These are phyloP conservation scores for Anthonomus grandis DNA, from an alignment of 1,140 invertebrate genomes.

Conservation along the genomic window DNA sequence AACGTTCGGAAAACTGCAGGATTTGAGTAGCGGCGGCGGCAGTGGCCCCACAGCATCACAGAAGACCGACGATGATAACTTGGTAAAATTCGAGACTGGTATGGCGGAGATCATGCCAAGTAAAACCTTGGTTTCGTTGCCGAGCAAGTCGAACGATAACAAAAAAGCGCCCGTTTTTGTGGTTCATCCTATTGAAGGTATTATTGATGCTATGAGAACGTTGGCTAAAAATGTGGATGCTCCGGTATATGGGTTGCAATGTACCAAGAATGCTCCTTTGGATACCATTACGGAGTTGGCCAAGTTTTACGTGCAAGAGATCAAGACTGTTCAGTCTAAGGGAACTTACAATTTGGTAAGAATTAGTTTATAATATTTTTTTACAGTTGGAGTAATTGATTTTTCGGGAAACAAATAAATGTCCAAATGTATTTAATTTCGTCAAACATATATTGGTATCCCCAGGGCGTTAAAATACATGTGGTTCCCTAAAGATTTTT, in stretches of 20 bases:
- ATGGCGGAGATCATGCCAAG: constrained; percentile 60
- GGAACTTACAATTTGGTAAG: constrained; percentile 76
- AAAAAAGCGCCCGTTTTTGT: constrained; percentile 53
- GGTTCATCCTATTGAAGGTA: constrained; percentile 89
- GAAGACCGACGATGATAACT: constrained; percentile 29
- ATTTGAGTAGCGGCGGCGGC: constrained; percentile 57
- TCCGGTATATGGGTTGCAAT: constrained; percentile 89
- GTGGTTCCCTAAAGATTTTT: no score
- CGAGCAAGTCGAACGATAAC: constrained; percentile 48
- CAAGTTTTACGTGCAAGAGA: constrained; percentile 72
- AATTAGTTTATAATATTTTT: background rate
- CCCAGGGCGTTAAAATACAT: background rate
- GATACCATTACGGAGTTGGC: constrained; percentile 72
- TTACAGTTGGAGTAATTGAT: no score
- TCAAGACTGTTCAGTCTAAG: constrained; percentile 71
- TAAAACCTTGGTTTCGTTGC: constrained; percentile 60
- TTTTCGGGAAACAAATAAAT: no score
- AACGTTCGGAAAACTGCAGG: constrained; percentile 69
- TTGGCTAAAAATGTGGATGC: constrained; percentile 67
- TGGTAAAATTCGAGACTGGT: constrained; percentile 54
- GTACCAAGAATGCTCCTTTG: constrained; percentile 71
- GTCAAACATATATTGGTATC: background rate
- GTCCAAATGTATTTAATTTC: no score
- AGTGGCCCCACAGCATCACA: constrained; percentile 34
- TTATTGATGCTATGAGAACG: constrained; percentile 64